A percentile compares a stretch with the other conserved stretches of the same genome.
Evolutionary conservation across 2,888 invertebrate genomes (phyloP).

Genomic region (Drosophila prostipennis): DNA sequence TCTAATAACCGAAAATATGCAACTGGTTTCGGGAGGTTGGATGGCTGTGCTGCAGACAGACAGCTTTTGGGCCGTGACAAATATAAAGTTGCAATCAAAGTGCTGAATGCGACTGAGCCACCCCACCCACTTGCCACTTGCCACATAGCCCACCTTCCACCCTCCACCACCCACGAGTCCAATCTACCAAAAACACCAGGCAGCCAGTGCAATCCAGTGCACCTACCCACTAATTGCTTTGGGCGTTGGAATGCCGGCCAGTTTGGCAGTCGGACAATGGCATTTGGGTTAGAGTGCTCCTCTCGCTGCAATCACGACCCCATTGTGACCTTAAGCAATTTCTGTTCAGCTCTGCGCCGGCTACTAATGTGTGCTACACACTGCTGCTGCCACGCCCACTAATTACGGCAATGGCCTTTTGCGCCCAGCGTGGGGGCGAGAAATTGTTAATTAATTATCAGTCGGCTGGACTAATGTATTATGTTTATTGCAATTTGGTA

Average conservation of each 20-base stretch:
- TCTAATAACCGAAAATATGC: background rate
- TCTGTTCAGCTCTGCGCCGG: constrained; percentile 7
- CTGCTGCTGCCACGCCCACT: constrained; percentile 34
- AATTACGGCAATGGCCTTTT: constrained; percentile 38
- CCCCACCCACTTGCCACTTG: background rate
- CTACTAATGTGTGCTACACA: constrained; percentile 22
- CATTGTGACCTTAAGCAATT: constrained; percentile 43
- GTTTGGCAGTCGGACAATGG: constrained; percentile 30
- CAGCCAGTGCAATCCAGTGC: constrained; percentile 16
- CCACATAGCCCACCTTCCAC: too few relatives aligned
- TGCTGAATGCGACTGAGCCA: background rate
- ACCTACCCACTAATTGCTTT: constrained; percentile 47
- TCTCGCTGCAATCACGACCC: constrained; percentile 32
- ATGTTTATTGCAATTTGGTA: constrained; percentile 33
- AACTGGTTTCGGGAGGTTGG: background rate
- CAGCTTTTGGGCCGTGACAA: background rate
- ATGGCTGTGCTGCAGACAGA: background rate
- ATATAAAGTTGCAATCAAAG: background rate
- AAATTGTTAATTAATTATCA: constrained; percentile 37
- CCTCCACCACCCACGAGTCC: constrained; percentile 10
- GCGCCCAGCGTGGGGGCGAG: constrained; percentile 6
- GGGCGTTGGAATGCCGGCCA: constrained; percentile 20
- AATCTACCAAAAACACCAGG: constrained; percentile 18
- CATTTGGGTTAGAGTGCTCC: constrained; percentile 16
- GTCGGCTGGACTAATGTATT: constrained; percentile 21